Base-by-base conservation (phyloP, 1,140 invertebrate species). In the Pseudomyrmex cubaensis region DNA sequence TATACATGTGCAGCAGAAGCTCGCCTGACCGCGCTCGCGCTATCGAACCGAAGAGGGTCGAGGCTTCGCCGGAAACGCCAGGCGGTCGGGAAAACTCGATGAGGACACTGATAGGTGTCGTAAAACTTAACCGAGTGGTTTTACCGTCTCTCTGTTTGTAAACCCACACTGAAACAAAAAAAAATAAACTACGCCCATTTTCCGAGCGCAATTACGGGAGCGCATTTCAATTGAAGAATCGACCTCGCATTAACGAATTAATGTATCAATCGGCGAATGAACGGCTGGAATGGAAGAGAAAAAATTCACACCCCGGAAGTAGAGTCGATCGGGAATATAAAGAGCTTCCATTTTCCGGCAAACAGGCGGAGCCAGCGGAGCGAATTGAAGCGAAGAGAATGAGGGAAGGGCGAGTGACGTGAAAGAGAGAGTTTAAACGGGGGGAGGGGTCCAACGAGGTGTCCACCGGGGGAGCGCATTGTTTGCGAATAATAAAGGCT, bases 1-100 rank as follows among this genome's bases (percentile, higher is more conserved):
- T 61, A 70, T 74, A 46, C 76, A 69, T 13, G 35, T 64, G 17
- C 54, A 25, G 57, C 50, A 69, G 22, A 59, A 59, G 67, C 70
- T 75, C 52, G 83, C 22, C 25, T 64, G 46, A 57, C 84, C 22
- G 8, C n/a, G 8, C 46, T 63, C 62, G 78, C 52, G 35, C 73
- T 66, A 86, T 77, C 84, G 78, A 87, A 83, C 69, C 8, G 46
- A 70, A 61, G 54, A 67, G 59, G n/a, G 25, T 50, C 15, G 35
- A 35, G 35, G 67, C 20, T 22, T 22, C 20, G 20, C n/a, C 48
- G 61, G 54, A 85, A 78, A 78, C 76, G 59, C 12, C 44, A 35
- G 54, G 20, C 20, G 35, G 54, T 2, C 20, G 54, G 44, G 69
- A 70, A 72, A 72, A 72, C 61, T 80, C 52, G 22, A 59, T 61